Conservation (phyloP, 2,888 invertebrate species). For the Adineta ricciae region DNA sequence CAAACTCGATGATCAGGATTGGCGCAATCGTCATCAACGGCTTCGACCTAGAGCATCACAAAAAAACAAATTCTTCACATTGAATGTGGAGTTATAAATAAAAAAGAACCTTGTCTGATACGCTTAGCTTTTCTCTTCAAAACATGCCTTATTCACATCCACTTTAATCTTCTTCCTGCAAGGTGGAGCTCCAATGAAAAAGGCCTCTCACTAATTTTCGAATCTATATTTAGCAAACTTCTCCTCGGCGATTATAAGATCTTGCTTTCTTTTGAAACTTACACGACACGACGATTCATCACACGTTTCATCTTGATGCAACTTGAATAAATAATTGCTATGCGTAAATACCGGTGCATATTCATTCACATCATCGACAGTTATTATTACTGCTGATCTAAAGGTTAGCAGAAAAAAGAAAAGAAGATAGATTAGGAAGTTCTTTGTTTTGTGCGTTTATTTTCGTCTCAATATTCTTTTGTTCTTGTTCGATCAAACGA, state of each 20-base stretch:
- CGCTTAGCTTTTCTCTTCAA: too few relatives aligned
- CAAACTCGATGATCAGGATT: neutral
- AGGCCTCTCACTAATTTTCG: too few relatives aligned
- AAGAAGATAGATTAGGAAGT: too few relatives aligned
- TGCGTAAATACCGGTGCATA: constrained; percentile 2
- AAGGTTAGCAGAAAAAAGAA: neutral
- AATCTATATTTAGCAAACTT: neutral
- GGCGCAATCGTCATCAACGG: neutral
- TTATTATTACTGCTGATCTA: neutral
- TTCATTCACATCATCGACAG: constrained; percentile 17
- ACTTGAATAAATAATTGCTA: neutral
- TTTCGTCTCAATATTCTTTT: neutral
- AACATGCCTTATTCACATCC: too few relatives aligned
- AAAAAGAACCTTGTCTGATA: too few relatives aligned
- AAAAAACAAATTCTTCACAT: too few relatives aligned
- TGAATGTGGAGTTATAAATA: too few relatives aligned
- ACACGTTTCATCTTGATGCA: neutral
- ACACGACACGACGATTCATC: neutral
- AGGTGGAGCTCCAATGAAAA: too few relatives aligned
- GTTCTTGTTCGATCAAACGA: neutral
- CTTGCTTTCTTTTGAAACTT: neutral
- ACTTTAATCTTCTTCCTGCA: too few relatives aligned
- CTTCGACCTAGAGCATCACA: neutral
- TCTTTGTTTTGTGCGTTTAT: neutral
- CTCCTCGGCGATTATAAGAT: too few relatives aligned